Conservation (phyloP, 2,113 vertebrate species). For the Aldabrachelys gigantea region DNA sequence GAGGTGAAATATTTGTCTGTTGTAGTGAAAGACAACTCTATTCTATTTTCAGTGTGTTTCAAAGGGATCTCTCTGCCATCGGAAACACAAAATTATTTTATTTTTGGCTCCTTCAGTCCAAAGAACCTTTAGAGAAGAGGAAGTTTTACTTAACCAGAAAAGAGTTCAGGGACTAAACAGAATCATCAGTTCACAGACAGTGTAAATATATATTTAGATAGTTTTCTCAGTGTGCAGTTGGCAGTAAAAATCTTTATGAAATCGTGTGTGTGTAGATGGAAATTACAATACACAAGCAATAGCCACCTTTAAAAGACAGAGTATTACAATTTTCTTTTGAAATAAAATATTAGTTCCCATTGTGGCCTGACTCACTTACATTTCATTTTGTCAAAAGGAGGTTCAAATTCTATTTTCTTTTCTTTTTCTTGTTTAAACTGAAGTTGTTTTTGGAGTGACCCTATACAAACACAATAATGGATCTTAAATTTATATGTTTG, state of each 20-base stretch:
- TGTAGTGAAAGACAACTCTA: neutral
- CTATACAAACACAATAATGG: neutral
- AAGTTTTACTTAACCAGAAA: neutral
- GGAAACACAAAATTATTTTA: neutral
- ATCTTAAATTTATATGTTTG: neutral
- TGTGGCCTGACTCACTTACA: neutral
- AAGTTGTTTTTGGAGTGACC: neutral
- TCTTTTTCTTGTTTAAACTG: neutral
- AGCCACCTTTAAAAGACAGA: neutral
- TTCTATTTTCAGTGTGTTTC: neutral
- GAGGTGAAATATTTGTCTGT: neutral
- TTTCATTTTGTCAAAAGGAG: neutral
- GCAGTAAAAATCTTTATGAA: neutral
- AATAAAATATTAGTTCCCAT: neutral
- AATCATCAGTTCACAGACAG: neutral
- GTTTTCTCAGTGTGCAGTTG: neutral
- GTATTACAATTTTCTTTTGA: constrained; percentile 12
- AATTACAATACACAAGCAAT: neutral
- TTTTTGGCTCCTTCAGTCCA: neutral
- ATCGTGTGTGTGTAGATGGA: neutral
- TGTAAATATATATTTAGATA: neutral
- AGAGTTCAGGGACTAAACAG: neutral
- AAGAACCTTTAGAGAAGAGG: neutral
- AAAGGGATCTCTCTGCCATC: neutral
- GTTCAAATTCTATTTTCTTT: neutral